Percentiles rank a stretch among this genome's conserved stretches.
Conservation (phyloP, 2,113 vertebrate genomes). For the Salminus brasiliensis region DNA sequence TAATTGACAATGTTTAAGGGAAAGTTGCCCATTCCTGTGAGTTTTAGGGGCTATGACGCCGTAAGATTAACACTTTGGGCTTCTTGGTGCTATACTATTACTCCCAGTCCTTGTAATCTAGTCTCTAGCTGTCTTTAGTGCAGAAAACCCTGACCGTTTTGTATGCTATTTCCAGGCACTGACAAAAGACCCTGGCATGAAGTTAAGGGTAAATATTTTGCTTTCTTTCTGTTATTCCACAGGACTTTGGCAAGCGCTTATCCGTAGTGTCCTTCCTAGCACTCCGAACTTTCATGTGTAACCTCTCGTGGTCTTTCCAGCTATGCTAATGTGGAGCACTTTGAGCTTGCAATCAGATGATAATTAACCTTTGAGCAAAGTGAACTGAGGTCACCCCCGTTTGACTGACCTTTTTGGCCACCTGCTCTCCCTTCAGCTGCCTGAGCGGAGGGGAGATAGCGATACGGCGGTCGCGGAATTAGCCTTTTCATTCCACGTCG, state of each 20-base stretch:
- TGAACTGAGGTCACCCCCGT: constrained; percentile 23
- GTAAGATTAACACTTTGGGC: constrained; percentile 5
- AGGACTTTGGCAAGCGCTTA: background rate
- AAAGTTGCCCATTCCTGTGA: constrained; percentile 58
- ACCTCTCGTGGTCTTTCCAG: background rate
- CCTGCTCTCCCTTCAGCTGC: constrained; percentile 11
- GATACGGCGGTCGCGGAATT: background rate
- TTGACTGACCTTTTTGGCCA: constrained; percentile 37
- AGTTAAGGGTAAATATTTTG: constrained; percentile 69
- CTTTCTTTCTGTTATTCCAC: constrained; percentile 22
- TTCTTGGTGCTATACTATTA: constrained; percentile 10
- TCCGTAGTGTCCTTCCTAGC: background rate
- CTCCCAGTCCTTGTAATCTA: constrained; percentile 11
- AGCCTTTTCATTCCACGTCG: background rate
- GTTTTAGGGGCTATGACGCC: background rate
- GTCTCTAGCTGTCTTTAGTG: constrained; percentile 24
- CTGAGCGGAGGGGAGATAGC: background rate
- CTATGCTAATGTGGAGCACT: constrained; percentile 7
- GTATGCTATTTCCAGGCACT: constrained; percentile 73
- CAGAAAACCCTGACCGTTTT: constrained; percentile 59
- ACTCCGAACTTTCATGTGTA: background rate
- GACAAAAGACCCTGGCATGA: constrained; percentile 69
- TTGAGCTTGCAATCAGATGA: constrained; percentile 21
- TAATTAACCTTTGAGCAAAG: constrained; percentile 38
- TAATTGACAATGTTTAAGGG: too few relatives aligned